These are phyloP conservation scores for Danio albolineatus DNA, from an alignment of 2,797 vertebrate genomes.

Conservation along the genomic window DNA sequence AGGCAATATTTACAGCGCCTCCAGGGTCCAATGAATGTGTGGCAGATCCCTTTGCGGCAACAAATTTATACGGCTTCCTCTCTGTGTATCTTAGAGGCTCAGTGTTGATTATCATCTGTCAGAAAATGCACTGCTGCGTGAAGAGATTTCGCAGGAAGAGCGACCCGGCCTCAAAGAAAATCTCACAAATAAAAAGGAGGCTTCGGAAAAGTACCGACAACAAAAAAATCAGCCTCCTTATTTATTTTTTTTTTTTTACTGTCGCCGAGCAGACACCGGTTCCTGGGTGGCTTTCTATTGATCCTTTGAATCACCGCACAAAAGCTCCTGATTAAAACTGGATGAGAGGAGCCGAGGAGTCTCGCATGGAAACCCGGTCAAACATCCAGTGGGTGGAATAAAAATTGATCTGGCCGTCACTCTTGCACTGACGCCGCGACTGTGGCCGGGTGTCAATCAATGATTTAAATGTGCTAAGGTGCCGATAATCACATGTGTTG, in stretches of 20 bases:
- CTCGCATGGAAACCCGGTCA: conserved; percentile 35
- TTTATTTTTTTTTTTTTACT: conserved; percentile 17
- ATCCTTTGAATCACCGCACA: conserved; percentile 36
- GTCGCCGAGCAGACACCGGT: background rate
- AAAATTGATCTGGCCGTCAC: conserved; percentile 67
- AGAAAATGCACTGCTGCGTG: conserved; percentile 16
- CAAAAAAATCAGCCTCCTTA: conserved; percentile 17
- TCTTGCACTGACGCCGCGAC: conserved; percentile 61
- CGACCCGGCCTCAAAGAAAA: conserved; percentile 13
- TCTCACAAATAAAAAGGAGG: conserved; percentile 15
- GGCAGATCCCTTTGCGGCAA: background rate
- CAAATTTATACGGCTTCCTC: conserved; percentile 13
- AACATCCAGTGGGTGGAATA: conserved; percentile 61
- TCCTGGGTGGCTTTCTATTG: conserved; percentile 40
- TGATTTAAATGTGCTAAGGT: conserved; percentile 66
- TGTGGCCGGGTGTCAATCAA: conserved; percentile 65
- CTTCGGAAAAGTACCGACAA: conserved; percentile 7
- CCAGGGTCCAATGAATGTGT: conserved; percentile 16
- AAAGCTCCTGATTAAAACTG: conserved; percentile 48
- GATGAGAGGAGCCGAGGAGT: conserved; percentile 29
- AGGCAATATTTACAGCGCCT: conserved; percentile 43
- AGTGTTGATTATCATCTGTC: conserved; percentile 30
- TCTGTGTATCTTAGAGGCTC: conserved; percentile 13
- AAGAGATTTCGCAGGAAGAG: conserved; percentile 20
- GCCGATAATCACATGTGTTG: conserved; percentile 57